phyloP scores from a whole-genome alignment of 1,140 invertebrate species.

The Drosophila persimilis region DNA sequence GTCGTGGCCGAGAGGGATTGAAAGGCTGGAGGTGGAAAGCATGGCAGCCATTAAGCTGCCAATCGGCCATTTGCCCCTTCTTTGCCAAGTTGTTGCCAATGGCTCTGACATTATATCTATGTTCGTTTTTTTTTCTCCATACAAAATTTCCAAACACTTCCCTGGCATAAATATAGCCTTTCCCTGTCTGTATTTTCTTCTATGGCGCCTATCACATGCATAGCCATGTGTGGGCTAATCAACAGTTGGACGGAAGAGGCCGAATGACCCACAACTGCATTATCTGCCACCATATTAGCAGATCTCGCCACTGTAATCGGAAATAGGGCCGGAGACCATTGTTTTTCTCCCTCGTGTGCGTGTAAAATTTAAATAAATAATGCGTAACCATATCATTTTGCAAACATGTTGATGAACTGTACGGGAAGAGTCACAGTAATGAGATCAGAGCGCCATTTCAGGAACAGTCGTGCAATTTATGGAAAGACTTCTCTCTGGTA shows the following conservation, averaged over 20 bases:
- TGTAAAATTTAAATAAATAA: constrained; percentile 72
- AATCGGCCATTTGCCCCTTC: constrained; percentile 71
- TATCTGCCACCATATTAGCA: constrained; percentile 55
- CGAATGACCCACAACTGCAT: constrained; percentile 49
- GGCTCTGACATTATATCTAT: constrained; percentile 70
- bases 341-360: constrained; percentile 27
- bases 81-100: constrained; percentile 65
- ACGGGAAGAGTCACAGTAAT: constrained; percentile 13
- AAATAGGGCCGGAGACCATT: constrained; percentile 11
- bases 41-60: constrained; percentile 73
- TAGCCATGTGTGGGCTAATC: constrained; percentile 51
- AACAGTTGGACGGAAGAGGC: constrained; percentile 44
- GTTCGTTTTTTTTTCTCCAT: constrained; percentile 13
- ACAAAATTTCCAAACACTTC: neutral
- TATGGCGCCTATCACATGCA: constrained; percentile 36
- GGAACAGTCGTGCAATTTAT: constrained; percentile 32
- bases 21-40: constrained; percentile 57
- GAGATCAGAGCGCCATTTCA: constrained; percentile 1
- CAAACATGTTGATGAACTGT: neutral
- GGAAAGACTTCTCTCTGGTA: neutral
- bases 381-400: constrained; percentile 48
- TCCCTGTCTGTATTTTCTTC: constrained; percentile 57
- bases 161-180: constrained; percentile 58
- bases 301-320: constrained; percentile 32
- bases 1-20: constrained; percentile 1